Conservation (phyloP, 1,140 invertebrate genomes). For the Drosophila parabipectinata region DNA sequence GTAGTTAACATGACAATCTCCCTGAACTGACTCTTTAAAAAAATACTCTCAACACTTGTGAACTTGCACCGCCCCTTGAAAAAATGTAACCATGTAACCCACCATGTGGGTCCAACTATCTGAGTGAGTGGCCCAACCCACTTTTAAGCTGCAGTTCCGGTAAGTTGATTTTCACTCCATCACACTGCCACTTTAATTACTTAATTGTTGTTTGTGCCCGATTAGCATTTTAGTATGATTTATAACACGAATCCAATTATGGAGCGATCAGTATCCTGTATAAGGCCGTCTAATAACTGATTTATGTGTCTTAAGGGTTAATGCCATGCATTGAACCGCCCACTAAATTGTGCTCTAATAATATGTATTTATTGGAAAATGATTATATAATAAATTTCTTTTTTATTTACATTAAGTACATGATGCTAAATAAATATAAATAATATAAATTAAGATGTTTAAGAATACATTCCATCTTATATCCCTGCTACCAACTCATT, state of each 20-base stretch:
- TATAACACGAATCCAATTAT: slow-evolving; percentile 42
- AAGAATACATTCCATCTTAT: neutral
- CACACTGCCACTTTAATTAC: slow-evolving; percentile 61
- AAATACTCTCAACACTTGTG: neutral
- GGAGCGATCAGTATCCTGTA: slow-evolving; percentile 63
- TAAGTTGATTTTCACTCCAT: slow-evolving; percentile 71
- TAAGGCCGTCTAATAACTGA: slow-evolving; percentile 41
- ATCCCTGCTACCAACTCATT: slow-evolving; percentile 6
- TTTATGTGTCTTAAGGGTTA: slow-evolving; percentile 34
- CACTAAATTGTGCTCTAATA: neutral
- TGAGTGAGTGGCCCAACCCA: slow-evolving; percentile 61
- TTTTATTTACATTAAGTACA: no score
- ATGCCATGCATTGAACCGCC: slow-evolving; percentile 10
- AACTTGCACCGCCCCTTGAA: slow-evolving; percentile 23
- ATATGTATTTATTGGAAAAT: slow-evolving; percentile 4
- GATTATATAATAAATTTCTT: neutral
- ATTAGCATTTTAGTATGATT: slow-evolving; percentile 65
- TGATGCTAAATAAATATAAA: no score
- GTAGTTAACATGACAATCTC: neutral
- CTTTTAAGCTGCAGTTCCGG: slow-evolving; percentile 77
- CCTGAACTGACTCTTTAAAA: slow-evolving; percentile 1
- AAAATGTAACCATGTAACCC: slow-evolving; percentile 7
- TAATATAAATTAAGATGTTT: neutral
- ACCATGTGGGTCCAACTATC: slow-evolving; percentile 18
- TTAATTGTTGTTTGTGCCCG: slow-evolving; percentile 65